Evolutionary conservation across 2,888 invertebrate genomes (phyloP).

Genomic region (Patella ulyssiponensis): DNA sequence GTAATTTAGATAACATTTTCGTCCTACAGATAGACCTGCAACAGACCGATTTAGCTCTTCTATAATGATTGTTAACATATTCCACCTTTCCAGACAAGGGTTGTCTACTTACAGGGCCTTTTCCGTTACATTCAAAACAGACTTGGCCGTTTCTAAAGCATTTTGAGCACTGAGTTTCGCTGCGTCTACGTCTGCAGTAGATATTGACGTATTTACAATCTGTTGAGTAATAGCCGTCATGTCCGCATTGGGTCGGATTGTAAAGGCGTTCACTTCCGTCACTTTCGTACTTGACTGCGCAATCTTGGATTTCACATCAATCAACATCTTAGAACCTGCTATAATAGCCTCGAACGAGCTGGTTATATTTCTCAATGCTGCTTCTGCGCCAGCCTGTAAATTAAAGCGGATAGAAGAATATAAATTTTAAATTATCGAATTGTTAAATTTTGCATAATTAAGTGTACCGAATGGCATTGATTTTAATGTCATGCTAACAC

Average conservation of each 20-base stretch:
- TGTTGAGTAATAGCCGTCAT: conserved; percentile 17
- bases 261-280: background rate
- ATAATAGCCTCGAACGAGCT: conserved; percentile 19
- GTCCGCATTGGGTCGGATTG: conserved; percentile 18
- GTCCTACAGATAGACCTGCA: no score
- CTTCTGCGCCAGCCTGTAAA: conserved; percentile 16
- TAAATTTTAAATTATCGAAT: no score
- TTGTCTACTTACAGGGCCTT: conserved; percentile 24
- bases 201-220: conserved; percentile 17
- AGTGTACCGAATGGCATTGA: no score
- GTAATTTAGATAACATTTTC: no score
- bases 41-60: no score
- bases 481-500: no score
- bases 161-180: conserved; percentile 20
- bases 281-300: background rate
- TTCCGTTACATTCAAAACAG: conserved; percentile 18
- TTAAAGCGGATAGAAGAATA: no score
- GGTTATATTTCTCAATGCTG: conserved; percentile 15
- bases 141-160: conserved; percentile 16
- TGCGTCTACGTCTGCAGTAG: conserved; percentile 14
- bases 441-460: no score
- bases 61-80: no score
- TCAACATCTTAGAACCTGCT: conserved; percentile 8
- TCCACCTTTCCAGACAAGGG: no score
- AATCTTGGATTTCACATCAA: conserved; percentile 11